phyloP scores from a whole-genome alignment of 2,888 invertebrate species.

The Furcula furcula region DNA sequence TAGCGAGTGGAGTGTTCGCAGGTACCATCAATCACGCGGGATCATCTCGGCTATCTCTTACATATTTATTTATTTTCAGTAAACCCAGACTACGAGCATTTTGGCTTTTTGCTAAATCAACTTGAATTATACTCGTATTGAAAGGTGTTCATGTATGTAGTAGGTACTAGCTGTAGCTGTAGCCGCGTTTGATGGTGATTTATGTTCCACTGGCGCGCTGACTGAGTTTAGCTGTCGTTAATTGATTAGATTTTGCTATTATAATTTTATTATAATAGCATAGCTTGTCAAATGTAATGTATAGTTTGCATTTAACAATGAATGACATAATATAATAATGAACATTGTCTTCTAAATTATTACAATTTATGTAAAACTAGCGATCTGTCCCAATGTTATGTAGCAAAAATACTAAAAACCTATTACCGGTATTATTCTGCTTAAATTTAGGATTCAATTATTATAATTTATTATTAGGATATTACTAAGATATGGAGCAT shows the following conservation, averaged over 20 bases:
- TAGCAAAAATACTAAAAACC: too few species aligned
- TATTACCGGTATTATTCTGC: too few species aligned
- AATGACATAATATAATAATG: too few species aligned
- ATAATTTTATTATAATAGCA: too few species aligned
- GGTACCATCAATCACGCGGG: constrained; percentile 48
- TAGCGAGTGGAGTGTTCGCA: constrained; percentile 19
- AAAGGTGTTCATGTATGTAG: not conserved
- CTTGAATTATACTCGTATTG: constrained; percentile 12
- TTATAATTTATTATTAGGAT: too few species aligned
- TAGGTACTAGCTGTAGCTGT: constrained; percentile 1
- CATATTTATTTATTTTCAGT: constrained; percentile 42
- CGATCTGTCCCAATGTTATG: too few species aligned
- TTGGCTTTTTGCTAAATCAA: constrained; percentile 3
- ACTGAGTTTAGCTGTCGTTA: not conserved
- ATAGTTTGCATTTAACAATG: too few species aligned
- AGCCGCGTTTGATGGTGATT: not conserved
- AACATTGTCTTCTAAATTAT: too few species aligned
- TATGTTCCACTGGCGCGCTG: not conserved
- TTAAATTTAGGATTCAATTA: too few species aligned
- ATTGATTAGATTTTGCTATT: not conserved
- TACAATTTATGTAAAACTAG: too few species aligned
- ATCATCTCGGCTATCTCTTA: constrained; percentile 40
- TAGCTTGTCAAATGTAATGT: too few species aligned
- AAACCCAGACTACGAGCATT: not conserved
- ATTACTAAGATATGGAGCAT: too few species aligned